Percentiles rank a stretch among this genome's conserved stretches.
Evolutionary conservation across 2,113 vertebrate species (phyloP).

Genomic region (Stigmatopora nigra): DNA sequence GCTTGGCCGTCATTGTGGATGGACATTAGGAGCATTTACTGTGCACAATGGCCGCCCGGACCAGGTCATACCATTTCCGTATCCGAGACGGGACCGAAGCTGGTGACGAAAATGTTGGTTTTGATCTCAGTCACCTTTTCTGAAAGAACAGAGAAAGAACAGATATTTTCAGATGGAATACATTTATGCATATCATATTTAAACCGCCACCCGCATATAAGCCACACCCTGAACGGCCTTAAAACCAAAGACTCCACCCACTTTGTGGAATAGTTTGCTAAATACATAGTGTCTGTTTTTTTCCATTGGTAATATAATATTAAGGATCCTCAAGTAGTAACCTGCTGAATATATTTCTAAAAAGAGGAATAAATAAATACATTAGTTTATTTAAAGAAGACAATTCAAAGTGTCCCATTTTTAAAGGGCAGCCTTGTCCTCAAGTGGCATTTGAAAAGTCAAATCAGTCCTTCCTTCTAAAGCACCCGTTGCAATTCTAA

Average conservation of each 20-base stretch:
- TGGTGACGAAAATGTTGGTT: conserved; percentile 97
- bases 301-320: too few species aligned
- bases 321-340: too few species aligned
- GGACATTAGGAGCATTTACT: not conserved
- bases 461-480: not conserved
- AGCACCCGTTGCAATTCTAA: not conserved
- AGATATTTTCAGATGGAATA: not conserved
- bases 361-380: too few species aligned
- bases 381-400: too few species aligned
- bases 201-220: too few species aligned
- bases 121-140: conserved; percentile 94
- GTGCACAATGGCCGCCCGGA: not conserved
- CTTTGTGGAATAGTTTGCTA: too few species aligned
- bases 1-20: not conserved
- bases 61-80: conserved; percentile 85
- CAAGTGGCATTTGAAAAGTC: not conserved
- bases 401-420: too few species aligned
- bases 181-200: not conserved
- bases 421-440: too few species aligned
- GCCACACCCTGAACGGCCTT: too few species aligned
- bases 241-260: too few species aligned
- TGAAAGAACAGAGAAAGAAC: conserved; percentile 50
- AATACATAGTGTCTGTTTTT: too few species aligned
- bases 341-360: too few species aligned
- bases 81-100: conserved; percentile 93